Evolutionary conservation across 37 sponge, comb jelly and placozoan genomes (phyloP).

Genomic region (Oopsacas minuta): DNA sequence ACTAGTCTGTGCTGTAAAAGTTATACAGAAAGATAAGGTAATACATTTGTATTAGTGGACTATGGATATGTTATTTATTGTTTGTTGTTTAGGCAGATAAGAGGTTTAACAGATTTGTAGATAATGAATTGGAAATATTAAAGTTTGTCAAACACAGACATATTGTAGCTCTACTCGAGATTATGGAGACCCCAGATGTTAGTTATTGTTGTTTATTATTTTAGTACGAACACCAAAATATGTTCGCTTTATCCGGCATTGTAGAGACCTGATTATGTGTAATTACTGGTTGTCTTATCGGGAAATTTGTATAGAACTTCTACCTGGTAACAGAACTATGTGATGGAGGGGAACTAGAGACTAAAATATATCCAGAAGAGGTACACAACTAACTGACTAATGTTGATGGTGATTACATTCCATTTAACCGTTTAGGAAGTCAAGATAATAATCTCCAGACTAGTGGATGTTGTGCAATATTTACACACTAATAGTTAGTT

Average conservation of each 20-base stretch:
- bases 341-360: not conserved
- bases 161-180: not conserved
- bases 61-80: not conserved
- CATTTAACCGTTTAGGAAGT: not conserved
- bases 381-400: not conserved
- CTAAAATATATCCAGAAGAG: not conserved
- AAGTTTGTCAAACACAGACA: slow-evolving; percentile 5
- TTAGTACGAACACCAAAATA: not conserved
- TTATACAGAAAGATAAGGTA: not conserved
- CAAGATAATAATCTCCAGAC: not conserved
- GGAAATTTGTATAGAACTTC: not conserved
- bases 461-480: not conserved
- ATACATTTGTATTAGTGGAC: too few relatives aligned
- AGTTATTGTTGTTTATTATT: not conserved
- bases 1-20: not conserved
- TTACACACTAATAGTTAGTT: not conserved
- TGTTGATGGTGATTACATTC: not conserved
- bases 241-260: not conserved
- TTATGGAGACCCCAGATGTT: not conserved
- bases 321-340: not conserved
- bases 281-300: not conserved
- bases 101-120: slow-evolving; percentile 7
- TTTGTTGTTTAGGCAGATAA: not conserved
- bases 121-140: slow-evolving; percentile 6
- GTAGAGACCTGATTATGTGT: not conserved